These are phyloP conservation scores for Lophotriccus pileatus DNA, from an alignment of 2,797 vertebrate genomes.

Conservation along the genomic window DNA sequence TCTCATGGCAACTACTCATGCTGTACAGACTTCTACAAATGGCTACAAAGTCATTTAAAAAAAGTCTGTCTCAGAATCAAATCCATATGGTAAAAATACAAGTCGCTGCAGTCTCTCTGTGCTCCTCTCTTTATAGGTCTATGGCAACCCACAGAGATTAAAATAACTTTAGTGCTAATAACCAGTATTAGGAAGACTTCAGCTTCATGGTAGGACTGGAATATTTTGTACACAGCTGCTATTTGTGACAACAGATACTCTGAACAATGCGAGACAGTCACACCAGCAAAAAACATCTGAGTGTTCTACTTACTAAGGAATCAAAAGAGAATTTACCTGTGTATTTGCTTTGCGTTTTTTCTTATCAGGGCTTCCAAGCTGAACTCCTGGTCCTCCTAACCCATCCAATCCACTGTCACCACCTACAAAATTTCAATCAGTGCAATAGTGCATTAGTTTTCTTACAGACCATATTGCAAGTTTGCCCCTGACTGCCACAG, in stretches of 20 bases:
- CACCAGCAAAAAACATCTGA: neutral
- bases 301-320: neutral
- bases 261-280: neutral
- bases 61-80: neutral
- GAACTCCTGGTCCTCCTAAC: conserved; percentile 79
- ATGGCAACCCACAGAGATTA: neutral
- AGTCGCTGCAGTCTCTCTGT: neutral
- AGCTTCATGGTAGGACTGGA: neutral
- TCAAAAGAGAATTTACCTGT: conserved; percentile 74
- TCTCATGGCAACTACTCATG: neutral
- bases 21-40: neutral
- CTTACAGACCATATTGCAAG: neutral
- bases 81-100: neutral
- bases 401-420: conserved; percentile 82
- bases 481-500: neutral
- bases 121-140: neutral
- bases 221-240: neutral
- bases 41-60: neutral
- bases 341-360: conserved; percentile 83
- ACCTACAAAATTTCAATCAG: conserved; percentile 72
- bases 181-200: neutral
- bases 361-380: conserved; percentile 84
- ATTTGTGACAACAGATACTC: neutral
- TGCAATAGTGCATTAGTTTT: neutral
- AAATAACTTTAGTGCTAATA: neutral